Evolutionary conservation across 2,113 vertebrate species (phyloP), one percentile per base, ranked within the genome.

Genomic region (Calyptommatus sinebrachiatus): DNA sequence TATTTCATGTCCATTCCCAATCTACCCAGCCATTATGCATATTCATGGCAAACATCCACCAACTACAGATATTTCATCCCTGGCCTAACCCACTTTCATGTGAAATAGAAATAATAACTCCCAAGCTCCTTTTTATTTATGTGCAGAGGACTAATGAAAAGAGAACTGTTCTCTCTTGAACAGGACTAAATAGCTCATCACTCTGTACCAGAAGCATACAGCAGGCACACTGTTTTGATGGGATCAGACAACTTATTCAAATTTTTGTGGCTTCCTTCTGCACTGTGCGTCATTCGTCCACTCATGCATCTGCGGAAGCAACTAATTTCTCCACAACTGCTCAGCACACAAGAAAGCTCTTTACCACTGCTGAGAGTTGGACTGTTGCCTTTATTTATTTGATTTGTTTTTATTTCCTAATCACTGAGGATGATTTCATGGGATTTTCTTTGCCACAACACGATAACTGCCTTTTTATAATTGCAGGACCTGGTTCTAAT

Each of bases 121-220:
- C 74, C 67, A 73, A 84, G 80, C 70, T 88, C 83, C 71, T 84
- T 82, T 86, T 77, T 74, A 80, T 65, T 83, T 87, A 77, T 73
- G 31, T 67, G 76, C 65, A 22, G 0, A 63, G 53, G n/a, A 45
- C 75, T 82, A 85, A 85, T 87, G 83, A 84, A 88, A 87, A 77
- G 73, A 31, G 86, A 80, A 74, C 77, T 81, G 68, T 85, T 76
- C 74, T 86, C 76, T 71, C 5, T 1, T 71, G 81, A 77, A 77
- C 61, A 75, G 75, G 86, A 76, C 0, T 0, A 90, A 80, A 80
- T 65, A 61, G 5, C 0, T 0, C 31, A 80, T 45, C 65, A 78
- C 80, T 77, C 74, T 80, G 68, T 79, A 79, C 48, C 63, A 0
- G 0, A 20, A 86, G 83, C 63, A 66, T 41, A 78, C 28, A 67